Conservation (phyloP, 2,797 vertebrate genomes). For the Coregonus suidteri region DNA sequence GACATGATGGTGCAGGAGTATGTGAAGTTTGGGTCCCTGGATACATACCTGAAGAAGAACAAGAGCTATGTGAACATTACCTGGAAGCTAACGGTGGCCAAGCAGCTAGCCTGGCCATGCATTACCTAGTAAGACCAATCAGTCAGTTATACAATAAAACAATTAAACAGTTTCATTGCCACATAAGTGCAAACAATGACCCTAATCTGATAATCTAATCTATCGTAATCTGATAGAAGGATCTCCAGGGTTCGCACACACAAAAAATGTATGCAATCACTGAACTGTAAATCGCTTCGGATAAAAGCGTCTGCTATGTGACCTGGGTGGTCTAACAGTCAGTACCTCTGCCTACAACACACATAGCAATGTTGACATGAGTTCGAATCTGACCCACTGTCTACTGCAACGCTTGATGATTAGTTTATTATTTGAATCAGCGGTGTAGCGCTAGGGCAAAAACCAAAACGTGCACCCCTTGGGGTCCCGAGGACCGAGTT, state of each 20-base stretch:
- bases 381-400: neutral
- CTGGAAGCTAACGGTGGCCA: slow-evolving; percentile 97
- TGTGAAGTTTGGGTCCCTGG: slow-evolving; percentile 93
- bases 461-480: too few species aligned
- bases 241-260: neutral
- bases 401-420: too few species aligned
- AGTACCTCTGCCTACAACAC: neutral
- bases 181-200: neutral
- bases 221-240: neutral
- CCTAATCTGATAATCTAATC: too few species aligned
- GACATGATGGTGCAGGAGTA: slow-evolving; percentile 97
- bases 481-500: too few species aligned
- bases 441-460: too few species aligned
- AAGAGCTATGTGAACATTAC: slow-evolving; percentile 89
- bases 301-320: neutral
- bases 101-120: slow-evolving; percentile 96
- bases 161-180: too few species aligned
- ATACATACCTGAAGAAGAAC: slow-evolving; percentile 94
- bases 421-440: too few species aligned
- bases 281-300: neutral
- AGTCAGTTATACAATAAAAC: neutral
- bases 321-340: neutral
- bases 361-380: too few species aligned
- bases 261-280: neutral
- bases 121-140: slow-evolving; percentile 86